Base-by-base conservation (phyloP, 1,140 invertebrate species). In the Paramacrobiotus metropolitanus region DNA sequence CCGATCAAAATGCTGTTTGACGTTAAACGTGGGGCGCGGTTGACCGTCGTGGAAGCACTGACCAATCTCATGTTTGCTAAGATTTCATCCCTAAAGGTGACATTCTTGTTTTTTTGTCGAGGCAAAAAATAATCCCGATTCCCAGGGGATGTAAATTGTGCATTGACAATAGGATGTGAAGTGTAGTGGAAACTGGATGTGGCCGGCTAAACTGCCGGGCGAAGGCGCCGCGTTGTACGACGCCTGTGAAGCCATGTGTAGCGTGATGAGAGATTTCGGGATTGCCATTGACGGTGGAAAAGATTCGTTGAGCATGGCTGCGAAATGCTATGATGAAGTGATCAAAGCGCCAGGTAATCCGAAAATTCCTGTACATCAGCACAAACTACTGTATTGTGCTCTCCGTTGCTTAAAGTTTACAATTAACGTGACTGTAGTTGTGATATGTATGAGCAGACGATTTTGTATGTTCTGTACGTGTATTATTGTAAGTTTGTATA, bases 121-220 rank as follows among this genome's bases (percentile, higher is more conserved):
- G n/a, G n/a, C n/a, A n/a, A n/a, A n/a, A n/a, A n/a, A n/a, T n/a
- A n/a, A n/a, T n/a, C n/a, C n/a, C n/a, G n/a, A n/a, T 9, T 0
- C 30, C 34, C 2, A 30, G 34, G 28, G 31, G 15, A 18, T 20
- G 31, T 31, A 61, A 40, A 1, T n/a, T 29, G 31, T 64, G 24
- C 31, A 65, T 64, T 15, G n/a, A n/a, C n/a, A n/a, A n/a, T 65
- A 81, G 70, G 91, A 96, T 74, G 81, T 95, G 4, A 96, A 96
- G 75, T 95, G 91, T 69, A 92, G 87, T 64, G 92, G 86, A 2
- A 97, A 97, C 73, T 97, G 93, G 93, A 97, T 97, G 93, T 97
- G 92, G 93, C 81, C 91, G 2, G 91, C 91, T 3, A 96, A 96
- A 75, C 76, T 93, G 20, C 80, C 83, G 0, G 87, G 84, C 0